These are phyloP conservation scores for Agriopis aurantiaria DNA, from an alignment of 2,888 invertebrate species.

Conservation along the genomic window DNA sequence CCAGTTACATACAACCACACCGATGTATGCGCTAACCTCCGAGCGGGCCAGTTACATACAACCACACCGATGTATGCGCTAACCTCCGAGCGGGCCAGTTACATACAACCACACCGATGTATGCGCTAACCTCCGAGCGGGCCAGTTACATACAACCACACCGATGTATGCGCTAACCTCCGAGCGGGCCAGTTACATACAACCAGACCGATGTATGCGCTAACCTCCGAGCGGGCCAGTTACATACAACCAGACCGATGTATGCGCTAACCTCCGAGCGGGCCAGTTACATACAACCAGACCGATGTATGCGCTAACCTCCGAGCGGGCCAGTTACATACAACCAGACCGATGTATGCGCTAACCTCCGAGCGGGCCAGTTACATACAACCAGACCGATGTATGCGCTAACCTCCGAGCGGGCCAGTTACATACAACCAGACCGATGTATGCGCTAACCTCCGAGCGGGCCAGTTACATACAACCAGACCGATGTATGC, in stretches of 20 bases:
- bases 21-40: conserved; percentile 34
- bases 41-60: conserved; percentile 37
- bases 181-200: conserved; percentile 37
- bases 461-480: conserved; percentile 37
- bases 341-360: conserved; percentile 41
- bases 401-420: conserved; percentile 34
- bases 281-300: conserved; percentile 36
- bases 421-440: conserved; percentile 36
- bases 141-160: conserved; percentile 38
- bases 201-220: conserved; percentile 41
- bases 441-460: conserved; percentile 40
- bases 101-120: conserved; percentile 40
- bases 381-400: conserved; percentile 40
- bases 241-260: conserved; percentile 41
- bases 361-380: conserved; percentile 35
- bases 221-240: conserved; percentile 36
- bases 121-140: conserved; percentile 34
- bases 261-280: conserved; percentile 33
- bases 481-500: conserved; percentile 42
- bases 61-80: conserved; percentile 41
- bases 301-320: conserved; percentile 39
- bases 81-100: conserved; percentile 36
- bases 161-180: conserved; percentile 37
- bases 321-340: conserved; percentile 37
- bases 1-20: conserved; percentile 40